Base-by-base conservation (phyloP, 2,888 invertebrate species). In the Limenitis camilla region DNA sequence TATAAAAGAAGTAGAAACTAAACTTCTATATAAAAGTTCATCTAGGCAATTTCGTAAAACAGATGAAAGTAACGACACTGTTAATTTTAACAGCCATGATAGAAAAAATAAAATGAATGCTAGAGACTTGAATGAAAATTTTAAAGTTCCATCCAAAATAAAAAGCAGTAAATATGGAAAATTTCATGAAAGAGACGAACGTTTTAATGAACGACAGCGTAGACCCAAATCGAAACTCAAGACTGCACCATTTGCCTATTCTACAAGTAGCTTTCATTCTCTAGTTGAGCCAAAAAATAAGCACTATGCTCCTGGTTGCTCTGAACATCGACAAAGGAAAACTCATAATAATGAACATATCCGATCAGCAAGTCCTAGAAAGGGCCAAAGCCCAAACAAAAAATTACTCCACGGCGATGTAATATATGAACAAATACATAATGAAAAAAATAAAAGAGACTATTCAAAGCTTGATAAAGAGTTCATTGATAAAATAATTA, bases 401-500 rank as follows among this genome's bases (percentile, higher is more conserved):
- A 61, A 62, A 36, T 53, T 59, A 27, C 58, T 64, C 42, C 53
- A 58, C 40, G 50, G 48, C 19, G 59, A 64, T 39, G 61, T 55
- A 38, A 59, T 48, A 36, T 49, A 57, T 28, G 67, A 69, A 58
- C 62, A 65, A 4, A 36, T 33, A 32, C 43, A 44, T 7, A 52
- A 50, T 43, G 52, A 64, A 60, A 52, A 38, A 31, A 58, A 53
- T 52, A 58, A 50, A 53, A 50, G 65, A 49, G 56, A 54, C 9
- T 50, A 52, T 40, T 54, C 60, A 38, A 68, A 73, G 44, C 47
- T 82, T 9, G 80, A 83, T 60, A 62, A 75, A 52, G 74, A 81
- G 45, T 86, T 76, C 56, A 86, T 85, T 61, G 71, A 74, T 28
- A 81, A 84, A 49, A 79, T 86, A 53, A 82, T 86, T 33, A 74